These are phyloP conservation scores for Asarcornis scutulata DNA, from an alignment of 2,113 vertebrate genomes.

Conservation along the genomic window DNA sequence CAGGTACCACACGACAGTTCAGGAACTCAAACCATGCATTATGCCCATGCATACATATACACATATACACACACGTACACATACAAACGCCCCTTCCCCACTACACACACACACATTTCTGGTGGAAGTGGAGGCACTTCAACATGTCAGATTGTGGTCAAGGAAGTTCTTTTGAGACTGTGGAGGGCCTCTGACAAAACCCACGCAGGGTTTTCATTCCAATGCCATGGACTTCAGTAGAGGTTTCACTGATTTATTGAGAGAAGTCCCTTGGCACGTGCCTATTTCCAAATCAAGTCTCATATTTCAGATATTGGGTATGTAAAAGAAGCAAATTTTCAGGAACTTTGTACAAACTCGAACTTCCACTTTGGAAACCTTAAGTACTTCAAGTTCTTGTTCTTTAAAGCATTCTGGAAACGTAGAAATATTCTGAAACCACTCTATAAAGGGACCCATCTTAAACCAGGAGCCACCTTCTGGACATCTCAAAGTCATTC, in stretches of 20 bases:
- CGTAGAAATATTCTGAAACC: not conserved
- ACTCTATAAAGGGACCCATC: not conserved
- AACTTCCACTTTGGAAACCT: not conserved
- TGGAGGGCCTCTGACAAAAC: not conserved
- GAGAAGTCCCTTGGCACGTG: fast-evolving
- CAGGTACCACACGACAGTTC: not conserved
- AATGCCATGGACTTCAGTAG: not conserved
- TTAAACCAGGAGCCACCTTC: not conserved
- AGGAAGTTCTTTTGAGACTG: conserved; percentile 19
- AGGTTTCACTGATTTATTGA: not conserved
- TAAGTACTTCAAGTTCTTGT: fast-evolving
- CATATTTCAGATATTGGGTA: not conserved
- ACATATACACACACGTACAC: not conserved
- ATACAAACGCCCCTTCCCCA: not conserved
- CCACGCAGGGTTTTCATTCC: not conserved
- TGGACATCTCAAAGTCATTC: conserved; percentile 49
- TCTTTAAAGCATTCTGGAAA: not conserved
- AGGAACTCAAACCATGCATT: conserved; percentile 1
- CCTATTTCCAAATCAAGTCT: not conserved
- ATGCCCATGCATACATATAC: conserved; percentile 52
- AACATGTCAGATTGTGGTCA: not conserved
- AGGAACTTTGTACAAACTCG: not conserved
- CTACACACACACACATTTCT: not conserved
- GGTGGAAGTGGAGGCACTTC: not conserved
- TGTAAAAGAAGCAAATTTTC: not conserved